Conservation (phyloP, 2,113 vertebrate species). For the Triplophysa siluroides region DNA sequence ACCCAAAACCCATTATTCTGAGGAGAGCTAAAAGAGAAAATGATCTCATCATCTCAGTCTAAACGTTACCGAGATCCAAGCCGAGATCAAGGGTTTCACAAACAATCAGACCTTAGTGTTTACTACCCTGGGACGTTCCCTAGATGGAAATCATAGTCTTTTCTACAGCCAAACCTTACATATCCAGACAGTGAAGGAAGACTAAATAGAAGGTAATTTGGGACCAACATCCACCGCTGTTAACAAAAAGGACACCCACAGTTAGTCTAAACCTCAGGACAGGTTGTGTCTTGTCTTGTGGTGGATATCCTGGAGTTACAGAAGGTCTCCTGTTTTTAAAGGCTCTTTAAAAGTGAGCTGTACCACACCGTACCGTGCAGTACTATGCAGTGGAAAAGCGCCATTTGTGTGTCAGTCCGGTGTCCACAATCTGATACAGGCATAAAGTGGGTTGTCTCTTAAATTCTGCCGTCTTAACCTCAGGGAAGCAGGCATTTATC, state of each 20-base stretch:
- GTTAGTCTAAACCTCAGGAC: conserved; percentile 22
- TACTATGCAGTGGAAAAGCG: too few species aligned
- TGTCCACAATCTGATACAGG: conserved; percentile 33
- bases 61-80: conserved; percentile 13
- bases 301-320: conserved; percentile 34
- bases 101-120: conserved; percentile 34
- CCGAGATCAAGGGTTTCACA: conserved; percentile 35
- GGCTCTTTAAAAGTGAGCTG: too few species aligned
- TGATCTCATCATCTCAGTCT: conserved; percentile 25
- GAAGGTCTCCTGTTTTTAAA: conserved; percentile 35
- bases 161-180: conserved; percentile 40
- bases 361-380: too few species aligned
- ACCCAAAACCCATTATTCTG: conserved; percentile 7
- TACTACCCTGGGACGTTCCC: neutral
- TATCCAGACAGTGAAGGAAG: conserved; percentile 45
- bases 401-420: conserved; percentile 39
- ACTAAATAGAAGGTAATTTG: conserved; percentile 53
- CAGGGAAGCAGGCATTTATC: conserved; percentile 23
- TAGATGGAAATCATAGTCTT: conserved; percentile 48
- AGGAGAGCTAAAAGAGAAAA: conserved; percentile 28
- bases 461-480: conserved; percentile 5
- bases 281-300: conserved; percentile 49
- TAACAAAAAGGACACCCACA: conserved; percentile 49
- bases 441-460: conserved; percentile 8
- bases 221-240: conserved; percentile 14